phyloP scores from a whole-genome alignment of 2,797 vertebrate species.

The Melanotaenia nigrans region DNA sequence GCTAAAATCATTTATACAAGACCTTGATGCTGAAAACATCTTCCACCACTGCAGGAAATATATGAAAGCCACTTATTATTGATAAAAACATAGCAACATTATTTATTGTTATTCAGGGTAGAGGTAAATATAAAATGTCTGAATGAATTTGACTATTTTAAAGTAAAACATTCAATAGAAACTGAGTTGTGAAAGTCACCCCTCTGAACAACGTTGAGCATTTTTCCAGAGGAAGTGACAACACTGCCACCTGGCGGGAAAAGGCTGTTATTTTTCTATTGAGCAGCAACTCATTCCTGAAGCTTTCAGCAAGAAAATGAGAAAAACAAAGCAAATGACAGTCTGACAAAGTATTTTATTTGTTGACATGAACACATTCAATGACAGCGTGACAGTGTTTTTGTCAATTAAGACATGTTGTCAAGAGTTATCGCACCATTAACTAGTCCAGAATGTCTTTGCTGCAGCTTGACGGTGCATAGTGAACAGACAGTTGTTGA shows the following conservation, averaged over 20 bases:
- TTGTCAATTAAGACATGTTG: slow-evolving; percentile 77
- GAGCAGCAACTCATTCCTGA: slow-evolving; percentile 15
- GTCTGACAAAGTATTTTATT: slow-evolving; percentile 73
- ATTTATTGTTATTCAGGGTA: not conserved
- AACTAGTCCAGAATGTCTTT: slow-evolving; percentile 70
- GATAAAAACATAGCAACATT: not conserved
- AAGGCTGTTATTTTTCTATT: not conserved
- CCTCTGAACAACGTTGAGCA: rapidly evolving
- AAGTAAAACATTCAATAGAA: not conserved
- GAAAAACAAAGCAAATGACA: slow-evolving; percentile 5
- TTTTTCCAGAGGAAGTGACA: not conserved
- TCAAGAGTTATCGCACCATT: slow-evolving; percentile 75
- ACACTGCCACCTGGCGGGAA: slow-evolving; percentile 60
- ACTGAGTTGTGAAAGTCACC: not conserved
- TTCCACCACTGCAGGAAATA: no score
- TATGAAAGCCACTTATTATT: not conserved
- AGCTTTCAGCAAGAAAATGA: slow-evolving; percentile 6
- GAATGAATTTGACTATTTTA: not conserved
- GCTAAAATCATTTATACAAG: not conserved
- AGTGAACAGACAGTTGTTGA: slow-evolving; percentile 80
- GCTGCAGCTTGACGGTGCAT: slow-evolving; percentile 80
- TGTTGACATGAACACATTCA: slow-evolving; percentile 80
- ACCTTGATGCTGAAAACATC: not conserved
- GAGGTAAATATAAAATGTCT: not conserved
- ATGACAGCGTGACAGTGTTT: slow-evolving; percentile 79